Conservation (phyloP, 2,797 vertebrate genomes). For the Lepus oiostolus region DNA sequence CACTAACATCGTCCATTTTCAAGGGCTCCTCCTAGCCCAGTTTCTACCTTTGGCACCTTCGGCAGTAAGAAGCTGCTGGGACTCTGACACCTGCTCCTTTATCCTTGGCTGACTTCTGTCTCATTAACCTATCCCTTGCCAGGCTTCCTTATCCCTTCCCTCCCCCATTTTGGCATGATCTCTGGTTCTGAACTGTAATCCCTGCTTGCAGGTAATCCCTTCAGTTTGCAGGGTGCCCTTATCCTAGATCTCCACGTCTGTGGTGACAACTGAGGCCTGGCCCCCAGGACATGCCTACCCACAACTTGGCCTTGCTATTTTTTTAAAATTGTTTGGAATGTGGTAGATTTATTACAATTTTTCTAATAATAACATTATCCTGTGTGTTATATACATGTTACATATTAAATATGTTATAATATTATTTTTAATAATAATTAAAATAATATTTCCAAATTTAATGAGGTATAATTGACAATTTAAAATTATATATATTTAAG, state of each 20-base stretch:
- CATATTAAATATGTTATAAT: too few species aligned
- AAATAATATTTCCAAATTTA: neutral
- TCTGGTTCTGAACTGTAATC: conserved; percentile 55
- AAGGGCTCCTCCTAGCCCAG: neutral
- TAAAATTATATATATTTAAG: neutral
- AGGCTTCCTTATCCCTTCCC: neutral
- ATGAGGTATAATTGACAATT: neutral
- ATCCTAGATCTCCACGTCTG: conserved; percentile 29
- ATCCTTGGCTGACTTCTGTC: neutral
- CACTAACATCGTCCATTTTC: neutral
- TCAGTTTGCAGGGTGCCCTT: neutral
- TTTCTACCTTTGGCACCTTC: neutral
- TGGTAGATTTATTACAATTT: neutral
- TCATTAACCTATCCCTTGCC: neutral
- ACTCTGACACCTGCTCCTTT: neutral
- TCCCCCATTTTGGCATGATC: neutral
- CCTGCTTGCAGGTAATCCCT: neutral
- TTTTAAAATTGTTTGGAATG: neutral
- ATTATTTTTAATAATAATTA: too few species aligned
- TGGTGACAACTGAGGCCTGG: neutral
- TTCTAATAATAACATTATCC: neutral
- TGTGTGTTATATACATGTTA: neutral
- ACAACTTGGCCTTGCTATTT: conserved; percentile 9
- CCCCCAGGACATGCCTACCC: neutral
- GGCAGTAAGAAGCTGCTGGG: neutral